Base-by-base conservation (phyloP, 2,797 vertebrate genomes). In the Hyperoplus immaculatus region DNA sequence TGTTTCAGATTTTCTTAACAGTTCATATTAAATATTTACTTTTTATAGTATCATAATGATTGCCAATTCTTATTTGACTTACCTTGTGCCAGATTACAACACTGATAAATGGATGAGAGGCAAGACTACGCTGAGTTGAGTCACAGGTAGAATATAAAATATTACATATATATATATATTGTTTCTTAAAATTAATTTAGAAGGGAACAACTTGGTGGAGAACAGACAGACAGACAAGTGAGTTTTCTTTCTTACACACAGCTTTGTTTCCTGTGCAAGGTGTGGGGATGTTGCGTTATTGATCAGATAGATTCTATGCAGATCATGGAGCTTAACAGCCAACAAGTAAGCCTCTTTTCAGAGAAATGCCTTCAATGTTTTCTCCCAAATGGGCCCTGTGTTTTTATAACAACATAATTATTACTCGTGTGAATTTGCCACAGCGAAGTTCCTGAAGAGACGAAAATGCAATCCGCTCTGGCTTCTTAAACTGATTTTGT, bases 221-320 rank as follows among this genome's bases (percentile, higher is more conserved):
- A 38, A 62, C 49, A 53, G 45, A 71, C 9, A 10, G 16, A 73
- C 12, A 4, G 29, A 29, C 29, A 29, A 29, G 3, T 29, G 29
- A 29, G 6, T 58, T 47, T 12, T 54, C 45, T 38, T 57, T 61
- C 9, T 59, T 76, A 14, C 5, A 14, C 38, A 63, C 47, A 53
- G 29, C 50, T 11, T 77, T 72, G 60, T 62, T 78, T 82, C 72
- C 36, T 73, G 59, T 69, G 45, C 54, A 54, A 57, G 41, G 21
- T 68, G 63, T 36, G 10, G 57, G 50, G 41, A 60, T 55, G 75
- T 62, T 16, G 51, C 9, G 13, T 77, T 71, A 59, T 70, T 4
- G 47, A 71, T 84, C 76, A 46, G 75, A 94, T 93, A 89, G 95
- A 95, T 95, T 96, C 96, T 96, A 96, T 95, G 95, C 94, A 95